Percentiles rank a stretch among this genome's conserved stretches.
Conservation (phyloP, 2,113 vertebrate species). For the Elephas maximus region DNA sequence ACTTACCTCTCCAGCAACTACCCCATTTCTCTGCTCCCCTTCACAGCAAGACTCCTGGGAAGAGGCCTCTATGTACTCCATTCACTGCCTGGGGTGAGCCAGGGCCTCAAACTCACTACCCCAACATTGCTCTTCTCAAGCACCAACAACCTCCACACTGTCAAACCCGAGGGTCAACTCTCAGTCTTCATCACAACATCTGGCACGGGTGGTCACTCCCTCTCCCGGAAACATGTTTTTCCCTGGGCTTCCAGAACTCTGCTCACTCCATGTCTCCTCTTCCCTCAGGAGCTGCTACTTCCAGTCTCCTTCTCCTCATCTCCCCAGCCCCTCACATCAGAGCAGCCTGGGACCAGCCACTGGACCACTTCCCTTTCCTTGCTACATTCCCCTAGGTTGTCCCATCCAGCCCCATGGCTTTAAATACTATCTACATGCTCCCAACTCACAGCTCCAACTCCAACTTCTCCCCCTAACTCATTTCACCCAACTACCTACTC, state of each 20-base stretch:
- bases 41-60: background rate
- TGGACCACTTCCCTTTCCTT: background rate
- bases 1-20: background rate
- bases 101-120: background rate
- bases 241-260: background rate
- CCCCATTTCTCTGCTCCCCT: background rate
- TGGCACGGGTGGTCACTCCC: background rate
- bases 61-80: background rate
- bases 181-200: background rate
- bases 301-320: background rate
- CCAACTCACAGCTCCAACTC: background rate
- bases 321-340: background rate
- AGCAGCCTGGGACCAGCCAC: background rate
- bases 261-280: background rate
- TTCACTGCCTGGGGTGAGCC: background rate
- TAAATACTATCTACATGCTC: background rate
- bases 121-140: background rate
- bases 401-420: background rate
- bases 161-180: background rate
- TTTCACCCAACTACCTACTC: background rate
- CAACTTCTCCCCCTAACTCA: background rate
- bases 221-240: background rate
- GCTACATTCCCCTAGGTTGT: background rate
- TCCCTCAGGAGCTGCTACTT: background rate
- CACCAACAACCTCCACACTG: background rate